A percentile compares a stretch with the other conserved stretches of the same genome.
Conservation (phyloP, 1,140 invertebrate genomes). For the Hyposmocoma kahamanoa region DNA sequence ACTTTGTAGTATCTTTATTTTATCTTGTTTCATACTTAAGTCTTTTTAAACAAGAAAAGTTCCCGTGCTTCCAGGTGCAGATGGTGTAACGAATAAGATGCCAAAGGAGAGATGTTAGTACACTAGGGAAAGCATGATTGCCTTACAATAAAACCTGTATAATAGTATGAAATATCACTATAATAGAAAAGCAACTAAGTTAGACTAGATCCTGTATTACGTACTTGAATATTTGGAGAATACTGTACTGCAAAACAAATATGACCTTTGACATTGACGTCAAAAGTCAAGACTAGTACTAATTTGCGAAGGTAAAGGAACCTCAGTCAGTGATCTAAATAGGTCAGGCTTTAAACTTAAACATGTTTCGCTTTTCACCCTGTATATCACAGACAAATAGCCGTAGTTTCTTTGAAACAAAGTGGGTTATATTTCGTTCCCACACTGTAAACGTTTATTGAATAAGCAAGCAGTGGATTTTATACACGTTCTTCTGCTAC, state of each 20-base stretch:
- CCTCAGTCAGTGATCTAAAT: not conserved
- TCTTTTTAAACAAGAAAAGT: no score
- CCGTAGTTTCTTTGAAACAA: constrained; percentile 53
- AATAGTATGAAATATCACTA: no score
- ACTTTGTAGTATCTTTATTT: no score
- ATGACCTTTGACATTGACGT: not conserved
- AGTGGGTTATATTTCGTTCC: constrained; percentile 57
- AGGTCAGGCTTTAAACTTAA: not conserved
- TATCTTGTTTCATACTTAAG: no score
- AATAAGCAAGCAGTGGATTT: constrained; percentile 53
- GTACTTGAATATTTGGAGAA: not conserved
- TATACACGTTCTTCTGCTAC: constrained; percentile 22
- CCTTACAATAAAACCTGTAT: no score
- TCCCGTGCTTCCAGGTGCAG: no score
- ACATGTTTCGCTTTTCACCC: not conserved
- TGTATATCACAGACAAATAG: constrained; percentile 53
- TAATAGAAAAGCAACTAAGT: no score
- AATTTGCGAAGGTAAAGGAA: not conserved
- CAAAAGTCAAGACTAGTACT: not conserved
- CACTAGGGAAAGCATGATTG: no score
- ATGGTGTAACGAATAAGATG: no score
- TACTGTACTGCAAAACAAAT: not conserved
- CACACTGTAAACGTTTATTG: constrained; percentile 54
- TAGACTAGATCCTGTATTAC: not conserved
- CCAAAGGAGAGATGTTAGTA: no score